phyloP scores from a whole-genome alignment of 1,140 invertebrate genomes.

The Gerris buenoi region DNA sequence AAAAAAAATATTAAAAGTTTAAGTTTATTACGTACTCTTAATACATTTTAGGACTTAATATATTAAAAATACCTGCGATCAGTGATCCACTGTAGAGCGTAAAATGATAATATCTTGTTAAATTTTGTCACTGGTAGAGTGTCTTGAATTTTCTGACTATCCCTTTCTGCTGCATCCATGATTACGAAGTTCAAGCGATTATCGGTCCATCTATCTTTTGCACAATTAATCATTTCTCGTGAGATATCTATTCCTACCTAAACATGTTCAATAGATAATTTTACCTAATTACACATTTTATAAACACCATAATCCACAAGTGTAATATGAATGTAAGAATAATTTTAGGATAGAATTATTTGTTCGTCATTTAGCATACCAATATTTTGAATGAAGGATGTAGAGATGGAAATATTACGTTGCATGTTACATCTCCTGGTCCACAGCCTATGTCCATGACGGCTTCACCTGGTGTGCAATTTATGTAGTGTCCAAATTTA shows the following conservation, averaged over 20 bases:
- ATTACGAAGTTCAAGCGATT: slow-evolving; percentile 18
- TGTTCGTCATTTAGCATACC: too few relatives aligned
- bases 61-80: slow-evolving; percentile 7
- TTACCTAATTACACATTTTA: too few relatives aligned
- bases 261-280: too few relatives aligned
- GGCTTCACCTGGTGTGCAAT: too few relatives aligned
- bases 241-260: slow-evolving; percentile 27
- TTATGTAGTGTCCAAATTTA: too few relatives aligned
- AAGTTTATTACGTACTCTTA: not conserved
- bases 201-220: slow-evolving; percentile 21
- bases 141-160: not conserved
- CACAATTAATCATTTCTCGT: slow-evolving; percentile 27
- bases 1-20: not conserved
- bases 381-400: too few relatives aligned
- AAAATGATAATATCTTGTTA: slow-evolving; percentile 17
- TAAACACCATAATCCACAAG: too few relatives aligned
- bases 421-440: too few relatives aligned
- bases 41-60: not conserved
- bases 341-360: too few relatives aligned
- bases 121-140: slow-evolving; percentile 6
- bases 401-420: too few relatives aligned
- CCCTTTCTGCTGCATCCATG: slow-evolving; percentile 2
- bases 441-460: too few relatives aligned
- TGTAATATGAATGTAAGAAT: too few relatives aligned
- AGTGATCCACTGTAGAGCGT: slow-evolving; percentile 10